phyloP scores from a whole-genome alignment of 2,113 vertebrate species.

The Brachionichthys hirsutus region DNA sequence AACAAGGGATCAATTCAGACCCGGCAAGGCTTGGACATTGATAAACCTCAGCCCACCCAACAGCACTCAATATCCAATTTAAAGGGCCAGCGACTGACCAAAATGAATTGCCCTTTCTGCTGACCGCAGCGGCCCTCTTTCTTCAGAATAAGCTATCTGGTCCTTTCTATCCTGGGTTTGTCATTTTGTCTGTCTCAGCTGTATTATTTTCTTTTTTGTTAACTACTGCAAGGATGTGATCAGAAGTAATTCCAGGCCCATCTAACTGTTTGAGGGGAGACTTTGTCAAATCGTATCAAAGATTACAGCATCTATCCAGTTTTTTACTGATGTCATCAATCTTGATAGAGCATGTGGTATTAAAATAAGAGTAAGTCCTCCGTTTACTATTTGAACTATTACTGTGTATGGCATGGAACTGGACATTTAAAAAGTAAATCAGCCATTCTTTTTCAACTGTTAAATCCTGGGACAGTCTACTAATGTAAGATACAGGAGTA shows the following conservation, averaged over 20 bases:
- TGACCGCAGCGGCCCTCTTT: constrained; percentile 42
- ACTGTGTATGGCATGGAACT: not conserved
- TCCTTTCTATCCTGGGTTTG: constrained; percentile 39
- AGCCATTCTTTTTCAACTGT: not conserved
- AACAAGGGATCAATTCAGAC: constrained; percentile 66
- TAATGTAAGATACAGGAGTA: too few relatives aligned
- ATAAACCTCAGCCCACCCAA: constrained; percentile 68
- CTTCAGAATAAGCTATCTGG: constrained; percentile 58
- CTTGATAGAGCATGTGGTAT: not conserved
- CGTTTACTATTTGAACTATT: not conserved
- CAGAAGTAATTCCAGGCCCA: constrained; percentile 2
- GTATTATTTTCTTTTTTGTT: constrained; percentile 22
- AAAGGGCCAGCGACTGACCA: constrained; percentile 71
- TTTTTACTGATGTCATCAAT: not conserved
- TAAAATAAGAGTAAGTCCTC: not conserved
- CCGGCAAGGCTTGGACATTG: constrained; percentile 67
- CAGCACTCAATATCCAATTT: constrained; percentile 74
- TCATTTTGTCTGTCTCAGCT: constrained; percentile 23
- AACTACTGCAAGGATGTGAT: constrained; percentile 16
- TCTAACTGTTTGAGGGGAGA: constrained; percentile 1
- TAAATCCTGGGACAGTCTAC: too few relatives aligned
- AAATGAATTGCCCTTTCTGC: constrained; percentile 69
- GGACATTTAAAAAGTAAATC: not conserved
- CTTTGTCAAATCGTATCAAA: constrained; percentile 4
- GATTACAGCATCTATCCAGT: not conserved